Conservation (phyloP, 2,888 invertebrate genomes). For the Plagodis pulveraria region DNA sequence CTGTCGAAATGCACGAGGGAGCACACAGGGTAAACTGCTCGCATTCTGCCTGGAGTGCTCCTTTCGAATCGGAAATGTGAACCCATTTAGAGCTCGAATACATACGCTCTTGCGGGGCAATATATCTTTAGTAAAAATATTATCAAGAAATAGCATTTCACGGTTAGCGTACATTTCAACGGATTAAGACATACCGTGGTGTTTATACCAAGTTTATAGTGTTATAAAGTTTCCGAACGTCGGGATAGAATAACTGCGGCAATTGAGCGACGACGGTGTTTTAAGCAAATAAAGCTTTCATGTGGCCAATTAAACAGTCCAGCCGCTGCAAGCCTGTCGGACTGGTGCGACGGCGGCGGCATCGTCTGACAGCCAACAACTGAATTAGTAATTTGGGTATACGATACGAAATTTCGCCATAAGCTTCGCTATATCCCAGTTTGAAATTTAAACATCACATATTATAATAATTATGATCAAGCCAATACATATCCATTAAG, state of each 20-base stretch:
- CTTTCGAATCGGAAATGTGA: conserved; percentile 61
- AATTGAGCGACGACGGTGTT: conserved; percentile 36
- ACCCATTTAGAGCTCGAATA: conserved; percentile 61
- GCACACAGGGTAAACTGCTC: conserved; percentile 70
- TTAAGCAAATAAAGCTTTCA: conserved; percentile 57
- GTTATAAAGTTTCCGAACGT: conserved; percentile 25
- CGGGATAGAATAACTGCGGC: conserved; percentile 26
- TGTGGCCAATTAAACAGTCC: conserved; percentile 52
- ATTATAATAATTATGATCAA: too few relatives aligned
- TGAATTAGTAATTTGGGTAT: conserved; percentile 53
- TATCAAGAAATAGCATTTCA: conserved; percentile 23
- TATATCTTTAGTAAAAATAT: conserved; percentile 15
- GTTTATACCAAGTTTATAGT: conserved; percentile 21
- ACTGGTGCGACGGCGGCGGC: conserved; percentile 26
- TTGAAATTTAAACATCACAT: conserved; percentile 33
- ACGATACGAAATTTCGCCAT: conserved; percentile 35
- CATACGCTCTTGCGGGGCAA: conserved; percentile 35
- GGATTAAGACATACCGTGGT: conserved; percentile 12
- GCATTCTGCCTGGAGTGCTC: conserved; percentile 64
- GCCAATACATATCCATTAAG: too few relatives aligned
- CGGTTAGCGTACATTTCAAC: conserved; percentile 10
- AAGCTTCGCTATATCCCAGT: conserved; percentile 25
- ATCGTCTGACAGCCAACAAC: conserved; percentile 42
- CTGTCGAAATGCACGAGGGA: conserved; percentile 74
- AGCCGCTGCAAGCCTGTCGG: conserved; percentile 31